phyloP scores from a whole-genome alignment of 2,888 invertebrate genomes.

The Lucinisca nassula region DNA sequence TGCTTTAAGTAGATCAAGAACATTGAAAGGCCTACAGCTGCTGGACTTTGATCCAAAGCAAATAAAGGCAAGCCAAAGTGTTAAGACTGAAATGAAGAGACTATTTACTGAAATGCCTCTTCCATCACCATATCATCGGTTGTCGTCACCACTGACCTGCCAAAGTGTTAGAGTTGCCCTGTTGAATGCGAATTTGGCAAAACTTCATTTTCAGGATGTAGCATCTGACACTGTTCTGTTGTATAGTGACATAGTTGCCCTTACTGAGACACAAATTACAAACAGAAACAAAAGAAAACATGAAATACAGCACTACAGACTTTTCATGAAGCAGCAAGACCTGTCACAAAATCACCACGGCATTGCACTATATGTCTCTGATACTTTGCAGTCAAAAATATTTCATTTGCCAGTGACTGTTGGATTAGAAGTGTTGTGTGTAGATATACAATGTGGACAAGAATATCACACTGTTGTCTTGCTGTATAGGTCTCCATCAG shows the following conservation, averaged over 20 bases:
- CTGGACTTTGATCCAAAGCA: neutral
- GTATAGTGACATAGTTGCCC: slow-evolving; percentile 20
- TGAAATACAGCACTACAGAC: neutral
- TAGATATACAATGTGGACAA: neutral
- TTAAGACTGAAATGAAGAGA: neutral
- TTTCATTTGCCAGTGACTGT: neutral
- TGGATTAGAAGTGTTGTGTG: slow-evolving; percentile 29
- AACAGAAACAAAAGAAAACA: neutral
- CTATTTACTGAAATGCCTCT: slow-evolving; percentile 6
- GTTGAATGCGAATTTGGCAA: slow-evolving; percentile 38
- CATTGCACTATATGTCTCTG: slow-evolving; percentile 26
- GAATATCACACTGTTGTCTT: neutral
- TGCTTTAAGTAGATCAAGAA: slow-evolving; percentile 61
- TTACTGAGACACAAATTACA: slow-evolving; percentile 32
- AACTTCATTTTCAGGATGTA: slow-evolving; percentile 32
- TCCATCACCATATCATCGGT: slow-evolving; percentile 19
- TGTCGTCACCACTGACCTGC: slow-evolving; percentile 26
- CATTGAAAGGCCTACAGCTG: slow-evolving; percentile 49
- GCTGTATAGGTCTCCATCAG: slow-evolving; percentile 36
- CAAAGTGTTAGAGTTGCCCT: slow-evolving; percentile 11
- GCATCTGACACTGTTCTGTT: slow-evolving; percentile 6
- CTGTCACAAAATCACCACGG: slow-evolving; percentile 14
- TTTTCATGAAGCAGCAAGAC: neutral
- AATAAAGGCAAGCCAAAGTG: neutral
- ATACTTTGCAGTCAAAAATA: neutral